Base-by-base conservation (phyloP, 2,888 invertebrate species). In the Coremacera marginata region DNA sequence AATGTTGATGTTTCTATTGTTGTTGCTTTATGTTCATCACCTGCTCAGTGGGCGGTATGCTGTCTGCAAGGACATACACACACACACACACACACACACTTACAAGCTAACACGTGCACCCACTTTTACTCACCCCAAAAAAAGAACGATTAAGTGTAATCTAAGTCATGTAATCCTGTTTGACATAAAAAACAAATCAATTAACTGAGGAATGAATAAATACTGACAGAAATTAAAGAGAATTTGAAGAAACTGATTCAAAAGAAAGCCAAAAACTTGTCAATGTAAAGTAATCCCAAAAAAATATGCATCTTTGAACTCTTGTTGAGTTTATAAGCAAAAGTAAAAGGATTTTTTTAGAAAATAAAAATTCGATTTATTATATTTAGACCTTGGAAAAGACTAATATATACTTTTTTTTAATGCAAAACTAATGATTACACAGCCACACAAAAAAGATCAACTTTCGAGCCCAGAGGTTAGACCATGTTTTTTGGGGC, bases 171-270 rank as follows among this genome's bases (percentile, higher is more conserved):
- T 87, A 87, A 86, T 87, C 87, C 86, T 84, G 84, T 84, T 84
- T 87, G 88, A 86, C 86, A 88, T 87, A 87, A 88, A 88, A 88
- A 88, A 87, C 88, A 87, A 89, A 88, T 88, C 88, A 89, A 89
- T 88, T 88, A 88, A 84, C 79, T 81, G 77, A 75, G 52, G 16
- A 44, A 49, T 25, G 55, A 70, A 34, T 16, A 27, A 70, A 60
- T 19, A 51, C 25, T 16, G 27, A 52, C 25, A 7, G 27, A 16
- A 11, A 3, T 19, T 8, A 11, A 19, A 31, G 19, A 60, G 31
- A 71, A 44, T 68, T 68, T 68, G 5, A 52, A 14, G 19, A 34
- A 22, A 8, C 44, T 44, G 44, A 2, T 11, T 14, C 44, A 3
- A 60, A 14, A 14, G 57, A 7, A 60, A 3, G 4, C 25, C 3